Evolutionary conservation across 2,888 invertebrate species (phyloP), one percentile per base, ranked within the genome.

Genomic region (Folsomia manolachei): DNA sequence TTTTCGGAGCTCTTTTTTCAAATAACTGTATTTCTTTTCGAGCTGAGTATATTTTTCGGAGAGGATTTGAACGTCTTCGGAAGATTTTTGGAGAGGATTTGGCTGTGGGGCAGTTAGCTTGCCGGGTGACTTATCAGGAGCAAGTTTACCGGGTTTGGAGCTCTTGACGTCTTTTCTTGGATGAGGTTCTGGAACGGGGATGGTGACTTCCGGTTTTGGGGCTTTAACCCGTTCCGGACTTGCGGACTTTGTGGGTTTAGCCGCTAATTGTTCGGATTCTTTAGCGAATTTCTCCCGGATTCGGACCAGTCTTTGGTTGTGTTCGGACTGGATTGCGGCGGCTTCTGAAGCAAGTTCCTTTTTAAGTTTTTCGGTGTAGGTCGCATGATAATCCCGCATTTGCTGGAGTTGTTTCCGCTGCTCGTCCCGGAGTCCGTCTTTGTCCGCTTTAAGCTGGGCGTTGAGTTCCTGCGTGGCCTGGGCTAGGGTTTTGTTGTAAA

Each of bases 41-140:
- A 93, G 85, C 70, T 90, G 90, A 64, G 88, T 87, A 82, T 93
- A 93, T 82, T 93, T 93, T 80, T 92, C 91, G 79, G 90, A 89
- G 1, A 92, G 82, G 14, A 70, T 51, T 25, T 70, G 1, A 14
- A 80, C 23, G 26, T 73, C 69, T 1, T 69, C 71, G 1, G 69
- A 26, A 23, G 61, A 26, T 11, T 69, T 65, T 18, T 52, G 68
- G n/a, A n/a, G n/a, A 4, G 74, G 25, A 19, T 61, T 25, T 24
- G 70, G 65, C 18, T 60, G 39, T 18, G 39, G 39, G 2, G 74
- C 23, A 19, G 56, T 25, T 26, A 65, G 65, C 18, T 61, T 39
- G 7, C 4, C 4, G 7, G 21, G 21, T 56, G 56, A 19, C n/a
- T n/a, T n/a, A n/a, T n/a, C n/a, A 14, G n/a, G 18, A 7, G 56